phyloP scores from a whole-genome alignment of 2,797 vertebrate genomes.

The Percopsis omiscomaycus region DNA sequence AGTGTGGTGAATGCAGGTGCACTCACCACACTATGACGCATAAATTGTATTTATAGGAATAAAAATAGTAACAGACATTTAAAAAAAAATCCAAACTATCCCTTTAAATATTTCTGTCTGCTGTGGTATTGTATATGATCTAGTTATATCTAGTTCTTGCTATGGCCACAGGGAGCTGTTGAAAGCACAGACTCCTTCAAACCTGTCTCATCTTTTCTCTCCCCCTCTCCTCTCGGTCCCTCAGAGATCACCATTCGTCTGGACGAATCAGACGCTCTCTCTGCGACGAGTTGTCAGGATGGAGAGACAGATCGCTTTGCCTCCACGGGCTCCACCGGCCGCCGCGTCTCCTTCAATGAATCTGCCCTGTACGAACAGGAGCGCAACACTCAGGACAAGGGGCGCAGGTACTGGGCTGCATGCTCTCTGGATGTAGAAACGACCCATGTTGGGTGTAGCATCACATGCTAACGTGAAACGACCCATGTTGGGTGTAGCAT shows the following conservation, averaged over 20 bases:
- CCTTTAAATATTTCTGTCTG: not conserved
- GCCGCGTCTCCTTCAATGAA: conserved; percentile 96
- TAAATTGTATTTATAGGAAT: too few relatives aligned
- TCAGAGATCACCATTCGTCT: conserved; percentile 87
- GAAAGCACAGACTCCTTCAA: conserved; percentile 5
- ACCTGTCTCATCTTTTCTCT: conserved; percentile 7
- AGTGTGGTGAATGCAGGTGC: too few relatives aligned
- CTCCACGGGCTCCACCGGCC: conserved; percentile 82
- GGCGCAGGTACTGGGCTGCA: conserved; percentile 81
- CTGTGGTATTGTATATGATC: not conserved
- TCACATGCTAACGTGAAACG: too few relatives aligned
- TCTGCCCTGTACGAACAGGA: conserved; percentile 89
- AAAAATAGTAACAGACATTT: too few relatives aligned
- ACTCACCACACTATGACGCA: too few relatives aligned
- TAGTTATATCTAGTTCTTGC: too few relatives aligned
- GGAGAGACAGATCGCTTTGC: conserved; percentile 87
- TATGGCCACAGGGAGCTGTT: too few relatives aligned
- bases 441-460: too few relatives aligned
- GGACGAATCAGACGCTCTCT: conserved; percentile 86
- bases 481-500: too few relatives aligned
- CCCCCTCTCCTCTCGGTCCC: conserved; percentile 22
- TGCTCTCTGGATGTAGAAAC: too few relatives aligned
- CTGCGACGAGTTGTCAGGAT: conserved; percentile 82
- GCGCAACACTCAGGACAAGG: conserved; percentile 88
- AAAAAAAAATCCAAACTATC: too few relatives aligned